phyloP scores from a whole-genome alignment of 2,888 invertebrate genomes.

The Ennomos quercinarius region DNA sequence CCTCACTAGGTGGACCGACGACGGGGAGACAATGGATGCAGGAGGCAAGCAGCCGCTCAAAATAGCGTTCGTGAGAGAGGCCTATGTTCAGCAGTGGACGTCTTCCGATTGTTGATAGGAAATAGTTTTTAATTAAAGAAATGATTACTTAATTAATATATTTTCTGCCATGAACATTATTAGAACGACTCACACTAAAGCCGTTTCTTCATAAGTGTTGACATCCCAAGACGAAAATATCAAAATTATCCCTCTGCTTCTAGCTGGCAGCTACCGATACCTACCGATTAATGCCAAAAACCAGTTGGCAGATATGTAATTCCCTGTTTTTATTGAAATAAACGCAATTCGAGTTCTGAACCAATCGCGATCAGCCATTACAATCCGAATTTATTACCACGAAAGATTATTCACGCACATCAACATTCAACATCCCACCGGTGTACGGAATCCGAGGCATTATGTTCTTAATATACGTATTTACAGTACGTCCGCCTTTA shows the following conservation, averaged over 20 bases:
- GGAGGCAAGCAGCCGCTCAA: too few relatives aligned
- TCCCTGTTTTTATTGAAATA: conserved; percentile 65
- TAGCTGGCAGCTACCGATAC: conserved; percentile 68
- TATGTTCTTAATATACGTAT: conserved; percentile 61
- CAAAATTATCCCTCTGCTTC: conserved; percentile 52
- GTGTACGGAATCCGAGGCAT: conserved; percentile 59
- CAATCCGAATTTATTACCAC: conserved; percentile 83
- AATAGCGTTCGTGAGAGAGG: too few relatives aligned
- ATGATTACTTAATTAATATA: too few relatives aligned
- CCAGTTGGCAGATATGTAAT: conserved; percentile 62
- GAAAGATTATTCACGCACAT: conserved; percentile 82
- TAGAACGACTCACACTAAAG: conserved; percentile 56
- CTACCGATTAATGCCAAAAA: conserved; percentile 61
- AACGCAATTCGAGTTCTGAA: conserved; percentile 70
- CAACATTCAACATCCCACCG: conserved; percentile 68
- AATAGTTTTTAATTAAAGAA: too few relatives aligned
- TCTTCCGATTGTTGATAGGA: too few relatives aligned
- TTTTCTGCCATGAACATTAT: conserved; percentile 48
- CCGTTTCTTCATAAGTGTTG: conserved; percentile 61
- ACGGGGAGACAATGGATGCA: too few relatives aligned
- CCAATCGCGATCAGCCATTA: conserved; percentile 79
- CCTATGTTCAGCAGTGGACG: too few relatives aligned
- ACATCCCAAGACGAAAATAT: conserved; percentile 61
- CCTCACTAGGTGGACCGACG: too few relatives aligned
- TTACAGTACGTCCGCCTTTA: conserved; percentile 68